phyloP scores from a whole-genome alignment of 2,797 vertebrate genomes.

The Gymnoscopelus braueri region DNA sequence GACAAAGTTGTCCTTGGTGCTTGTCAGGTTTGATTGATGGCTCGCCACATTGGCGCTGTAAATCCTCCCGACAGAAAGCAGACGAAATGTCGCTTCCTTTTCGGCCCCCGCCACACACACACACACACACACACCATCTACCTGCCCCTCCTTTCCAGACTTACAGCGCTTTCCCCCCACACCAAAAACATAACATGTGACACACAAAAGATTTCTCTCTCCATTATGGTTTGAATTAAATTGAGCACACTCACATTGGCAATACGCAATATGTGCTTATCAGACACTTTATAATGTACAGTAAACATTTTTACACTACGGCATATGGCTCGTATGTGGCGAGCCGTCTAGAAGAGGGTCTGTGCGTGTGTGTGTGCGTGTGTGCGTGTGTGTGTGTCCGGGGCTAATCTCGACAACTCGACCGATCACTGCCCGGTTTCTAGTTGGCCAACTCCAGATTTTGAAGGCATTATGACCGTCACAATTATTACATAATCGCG shows the following conservation, averaged over 20 bases:
- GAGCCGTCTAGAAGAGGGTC: too few relatives aligned
- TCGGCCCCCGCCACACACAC: conserved; percentile 30
- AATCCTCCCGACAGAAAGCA: conserved; percentile 80
- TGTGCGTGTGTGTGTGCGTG: too few relatives aligned
- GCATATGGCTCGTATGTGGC: too few relatives aligned
- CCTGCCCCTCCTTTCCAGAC: conserved; percentile 43
- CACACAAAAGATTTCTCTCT: conserved; percentile 54
- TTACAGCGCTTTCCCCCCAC: conserved; percentile 33
- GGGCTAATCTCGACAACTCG: too few relatives aligned
- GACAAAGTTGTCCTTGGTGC: conserved; percentile 84
- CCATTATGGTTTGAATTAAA: conserved; percentile 68
- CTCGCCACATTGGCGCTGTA: conserved; percentile 77
- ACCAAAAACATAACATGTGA: conserved; percentile 57
- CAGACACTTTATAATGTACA: conserved; percentile 74
- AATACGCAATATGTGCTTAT: conserved; percentile 74
- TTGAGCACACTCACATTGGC: conserved; percentile 57
- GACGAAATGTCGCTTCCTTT: conserved; percentile 72
- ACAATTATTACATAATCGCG: too few relatives aligned
- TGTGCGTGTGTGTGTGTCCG: too few relatives aligned
- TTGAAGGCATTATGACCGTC: too few relatives aligned
- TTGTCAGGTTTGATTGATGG: conserved; percentile 80
- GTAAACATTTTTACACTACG: too few relatives aligned
- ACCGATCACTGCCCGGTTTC: too few relatives aligned
- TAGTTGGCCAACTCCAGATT: too few relatives aligned
- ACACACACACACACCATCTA: conserved; percentile 50